Conservation (phyloP, 2,797 vertebrate species). For the Sebastes trivittatus region DNA sequence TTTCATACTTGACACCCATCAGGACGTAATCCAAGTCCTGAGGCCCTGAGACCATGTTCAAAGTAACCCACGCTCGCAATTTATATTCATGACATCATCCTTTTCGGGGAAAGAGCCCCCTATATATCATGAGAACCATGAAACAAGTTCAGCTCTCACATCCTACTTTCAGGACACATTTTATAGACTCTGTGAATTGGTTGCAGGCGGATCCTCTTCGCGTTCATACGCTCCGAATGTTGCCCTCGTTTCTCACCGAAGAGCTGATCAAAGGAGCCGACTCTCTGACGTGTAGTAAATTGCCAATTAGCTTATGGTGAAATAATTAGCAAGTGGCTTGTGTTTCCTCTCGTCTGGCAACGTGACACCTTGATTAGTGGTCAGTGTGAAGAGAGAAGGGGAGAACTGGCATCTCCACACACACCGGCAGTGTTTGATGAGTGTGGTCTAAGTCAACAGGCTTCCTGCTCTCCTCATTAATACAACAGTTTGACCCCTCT, state of each 20-base stretch:
- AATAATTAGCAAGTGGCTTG: constrained; percentile 23
- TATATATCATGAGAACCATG: constrained; percentile 27
- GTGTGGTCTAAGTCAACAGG: constrained; percentile 55
- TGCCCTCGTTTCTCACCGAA: not conserved
- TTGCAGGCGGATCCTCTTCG: constrained; percentile 35
- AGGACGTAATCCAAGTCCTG: not conserved
- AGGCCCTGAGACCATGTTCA: constrained; percentile 36
- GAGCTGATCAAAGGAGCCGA: not conserved
- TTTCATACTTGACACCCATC: not conserved
- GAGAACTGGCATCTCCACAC: constrained; percentile 14
- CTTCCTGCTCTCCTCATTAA: constrained; percentile 54
- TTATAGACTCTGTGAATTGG: constrained; percentile 43
- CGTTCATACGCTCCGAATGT: not conserved
- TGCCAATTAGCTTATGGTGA: constrained; percentile 35
- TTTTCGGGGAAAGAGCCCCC: not conserved
- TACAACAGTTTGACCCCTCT: constrained; percentile 55
- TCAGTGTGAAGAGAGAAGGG: constrained; percentile 33
- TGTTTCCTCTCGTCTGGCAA: constrained; percentile 61
- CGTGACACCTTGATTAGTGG: constrained; percentile 53
- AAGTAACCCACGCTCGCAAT: constrained; percentile 22
- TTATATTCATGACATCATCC: constrained; percentile 54
- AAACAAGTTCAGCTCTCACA: constrained; percentile 23
- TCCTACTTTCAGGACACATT: constrained; percentile 26
- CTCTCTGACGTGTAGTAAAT: constrained; percentile 11
- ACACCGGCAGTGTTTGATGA: constrained; percentile 57